Percentiles rank a stretch among this genome's conserved stretches.
Conservation (phyloP, 2,888 invertebrate genomes). For the Adelognathus sp. region DNA sequence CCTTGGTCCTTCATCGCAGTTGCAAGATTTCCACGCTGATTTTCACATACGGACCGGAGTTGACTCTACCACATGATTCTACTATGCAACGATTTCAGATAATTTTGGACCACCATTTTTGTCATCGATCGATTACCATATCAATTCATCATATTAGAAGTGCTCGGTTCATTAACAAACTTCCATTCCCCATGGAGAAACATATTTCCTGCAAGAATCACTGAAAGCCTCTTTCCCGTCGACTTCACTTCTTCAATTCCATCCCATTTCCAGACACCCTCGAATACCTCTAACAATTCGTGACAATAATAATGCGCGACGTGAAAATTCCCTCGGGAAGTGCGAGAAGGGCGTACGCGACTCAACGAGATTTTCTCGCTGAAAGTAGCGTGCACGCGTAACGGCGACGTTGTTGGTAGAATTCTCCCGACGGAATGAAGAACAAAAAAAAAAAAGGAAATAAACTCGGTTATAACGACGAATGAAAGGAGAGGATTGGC, state of each 20-base stretch:
- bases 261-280: background rate
- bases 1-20: too few relatives aligned
- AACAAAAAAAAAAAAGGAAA: slow-evolving; percentile 4
- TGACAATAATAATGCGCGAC: slow-evolving; percentile 16
- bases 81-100: too few relatives aligned
- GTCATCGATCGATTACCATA: too few relatives aligned
- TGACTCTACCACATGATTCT: too few relatives aligned
- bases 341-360: background rate
- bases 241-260: background rate
- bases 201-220: background rate
- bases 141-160: too few relatives aligned
- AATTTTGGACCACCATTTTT: too few relatives aligned
- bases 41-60: too few relatives aligned
- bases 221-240: background rate
- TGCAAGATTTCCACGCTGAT: too few relatives aligned
- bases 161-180: too few relatives aligned
- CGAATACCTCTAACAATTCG: slow-evolving; percentile 16
- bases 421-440: slow-evolving; percentile 9
- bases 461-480: slow-evolving; percentile 25
- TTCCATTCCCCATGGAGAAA: too few relatives aligned
- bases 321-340: slow-evolving; percentile 7
- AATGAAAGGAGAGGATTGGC: slow-evolving; percentile 19
- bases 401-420: slow-evolving; percentile 16
- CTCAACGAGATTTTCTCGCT: background rate
- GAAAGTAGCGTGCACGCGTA: slow-evolving; percentile 5